Evolutionary conservation across 2,888 invertebrate species (phyloP), one percentile per base, ranked within the genome.

Genomic region (Tribolium freemani): DNA sequence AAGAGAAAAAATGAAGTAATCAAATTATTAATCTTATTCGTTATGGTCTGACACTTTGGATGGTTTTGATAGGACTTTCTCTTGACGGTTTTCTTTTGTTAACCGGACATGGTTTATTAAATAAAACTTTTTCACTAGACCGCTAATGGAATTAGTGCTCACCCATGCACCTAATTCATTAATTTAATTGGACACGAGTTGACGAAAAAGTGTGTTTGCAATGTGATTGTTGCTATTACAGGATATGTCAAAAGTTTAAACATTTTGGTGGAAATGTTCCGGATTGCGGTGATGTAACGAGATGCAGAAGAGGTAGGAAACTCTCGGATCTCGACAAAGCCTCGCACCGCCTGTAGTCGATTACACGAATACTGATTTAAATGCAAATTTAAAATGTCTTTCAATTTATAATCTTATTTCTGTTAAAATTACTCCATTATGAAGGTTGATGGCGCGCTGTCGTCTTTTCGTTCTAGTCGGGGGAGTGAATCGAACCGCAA

Each of bases 341-440:
- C 69, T 63, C 74, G 73, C 71, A 73, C 79, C 82, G 81, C 79
- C 80, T 78, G 82, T 79, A 80, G 83, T 84, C 83, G 84, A 84
- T 84, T 85, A 84, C 83, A 83, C 80, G 82, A 80, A 83, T 83
- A 82, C 84, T 84, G 85, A 85, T 85, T 85, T 85, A 85, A 85
- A 85, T 85, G 85, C 85, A 84, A 85, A 85, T 85, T 85, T 84
- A 83, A 84, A 85, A 86, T 86, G 86, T 85, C 85, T 85, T 86
- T 85, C 85, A 86, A 86, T 86, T 86, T 85, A 85, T 86, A 85
- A 86, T 86, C 85, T 85, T 85, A 85, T 85, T 85, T 84, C 85
- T 84, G 84, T 84, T 85, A 84, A 84, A 86, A 85, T 86, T 86
- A 85, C 84, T 83, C 84, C 83, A 85, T 85, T 86, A 85, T 83